Percentiles rank a stretch among this genome's conserved stretches.
Evolutionary conservation across 2,113 vertebrate genomes (phyloP).

Genomic region (Dromiciops gliroides): DNA sequence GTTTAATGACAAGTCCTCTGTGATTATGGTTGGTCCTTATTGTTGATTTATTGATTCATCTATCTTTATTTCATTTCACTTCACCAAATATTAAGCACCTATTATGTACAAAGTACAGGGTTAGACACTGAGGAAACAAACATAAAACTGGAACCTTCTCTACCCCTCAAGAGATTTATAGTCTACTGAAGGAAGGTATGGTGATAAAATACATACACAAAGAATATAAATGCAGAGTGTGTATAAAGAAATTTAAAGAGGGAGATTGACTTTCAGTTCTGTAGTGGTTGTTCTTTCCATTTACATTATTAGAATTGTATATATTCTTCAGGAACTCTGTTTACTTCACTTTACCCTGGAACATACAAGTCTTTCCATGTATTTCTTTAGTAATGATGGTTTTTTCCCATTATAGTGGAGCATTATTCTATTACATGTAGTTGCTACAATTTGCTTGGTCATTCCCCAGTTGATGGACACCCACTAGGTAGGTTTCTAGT

Average conservation of each 20-base stretch:
- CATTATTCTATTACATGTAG: background rate
- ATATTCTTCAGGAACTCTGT: background rate
- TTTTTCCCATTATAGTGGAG: too few relatives aligned
- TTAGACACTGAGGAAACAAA: background rate
- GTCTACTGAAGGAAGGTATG: background rate
- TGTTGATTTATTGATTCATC: background rate
- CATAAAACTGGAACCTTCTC: background rate
- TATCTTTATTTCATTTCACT: background rate
- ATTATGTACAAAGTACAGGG: background rate
- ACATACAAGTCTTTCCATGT: background rate
- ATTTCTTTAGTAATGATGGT: too few relatives aligned
- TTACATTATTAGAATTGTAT: background rate
- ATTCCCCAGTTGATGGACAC: background rate
- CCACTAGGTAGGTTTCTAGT: background rate
- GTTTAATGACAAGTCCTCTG: background rate
- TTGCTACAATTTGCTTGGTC: background rate
- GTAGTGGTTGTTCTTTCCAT: background rate
- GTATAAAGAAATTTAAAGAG: background rate
- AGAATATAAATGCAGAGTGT: background rate
- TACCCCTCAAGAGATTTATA: background rate
- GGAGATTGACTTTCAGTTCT: background rate
- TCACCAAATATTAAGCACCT: background rate
- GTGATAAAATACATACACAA: background rate
- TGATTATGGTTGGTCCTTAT: background rate
- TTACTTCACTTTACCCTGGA: background rate